A percentile compares a stretch with the other conserved stretches of the same genome.
Conservation (phyloP, 2,797 vertebrate genomes). For the Tokudaia tokunoshimensis region DNA sequence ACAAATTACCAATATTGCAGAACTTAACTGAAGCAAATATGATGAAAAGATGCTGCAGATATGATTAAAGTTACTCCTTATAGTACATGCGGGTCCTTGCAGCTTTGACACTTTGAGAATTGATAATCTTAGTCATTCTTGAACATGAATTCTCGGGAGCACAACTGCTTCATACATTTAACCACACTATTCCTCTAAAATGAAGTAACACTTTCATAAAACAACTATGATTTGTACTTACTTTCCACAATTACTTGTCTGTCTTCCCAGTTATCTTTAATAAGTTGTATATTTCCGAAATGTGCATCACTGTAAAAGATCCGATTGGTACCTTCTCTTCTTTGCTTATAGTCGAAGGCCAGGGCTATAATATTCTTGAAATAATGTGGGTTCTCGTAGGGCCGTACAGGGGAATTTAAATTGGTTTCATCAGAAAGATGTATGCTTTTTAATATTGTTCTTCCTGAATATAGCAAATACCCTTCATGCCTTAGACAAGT, state of each 20-base stretch:
- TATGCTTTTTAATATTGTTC: slow-evolving; percentile 97
- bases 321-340: slow-evolving; percentile 92
- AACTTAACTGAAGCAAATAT: neutral
- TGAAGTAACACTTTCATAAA: neutral
- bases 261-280: slow-evolving; percentile 97
- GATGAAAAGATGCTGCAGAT: neutral
- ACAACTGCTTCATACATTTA: neutral
- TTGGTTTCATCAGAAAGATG: slow-evolving; percentile 98
- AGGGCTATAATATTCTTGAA: slow-evolving; percentile 97
- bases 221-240: slow-evolving; percentile 88
- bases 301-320: slow-evolving; percentile 99
- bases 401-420: slow-evolving; percentile 96
- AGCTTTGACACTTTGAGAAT: neutral
- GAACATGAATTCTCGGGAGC: slow-evolving; percentile 38
- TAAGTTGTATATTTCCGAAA: slow-evolving; percentile 98
- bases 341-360: slow-evolving; percentile 95
- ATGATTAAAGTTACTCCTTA: neutral
- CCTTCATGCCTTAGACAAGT: slow-evolving; percentile 96
- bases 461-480: slow-evolving; percentile 97
- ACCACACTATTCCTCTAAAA: slow-evolving; percentile 4
- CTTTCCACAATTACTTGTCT: slow-evolving; percentile 95
- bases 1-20: slow-evolving; percentile 17
- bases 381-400: slow-evolving; percentile 95
- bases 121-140: neutral
- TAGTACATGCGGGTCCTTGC: neutral